phyloP scores from a whole-genome alignment of 1,140 invertebrate species.

The Pseudoatta argentina region DNA sequence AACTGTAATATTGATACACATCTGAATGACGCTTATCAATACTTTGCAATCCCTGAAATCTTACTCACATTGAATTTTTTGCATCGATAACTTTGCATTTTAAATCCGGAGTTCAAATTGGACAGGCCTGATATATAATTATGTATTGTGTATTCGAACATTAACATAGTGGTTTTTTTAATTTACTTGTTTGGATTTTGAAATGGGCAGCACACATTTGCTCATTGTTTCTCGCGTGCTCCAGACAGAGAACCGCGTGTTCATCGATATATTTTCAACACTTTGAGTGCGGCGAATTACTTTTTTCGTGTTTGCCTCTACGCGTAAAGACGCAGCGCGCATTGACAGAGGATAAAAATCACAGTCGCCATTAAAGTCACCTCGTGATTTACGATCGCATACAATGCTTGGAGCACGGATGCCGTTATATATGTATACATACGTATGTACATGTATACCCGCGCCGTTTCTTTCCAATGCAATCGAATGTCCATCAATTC shows the following conservation, averaged over 20 bases:
- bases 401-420: slow-evolving; percentile 65
- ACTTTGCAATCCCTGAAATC: too few species aligned
- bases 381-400: slow-evolving; percentile 76
- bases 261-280: slow-evolving; percentile 64
- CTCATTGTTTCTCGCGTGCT: neutral
- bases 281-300: slow-evolving; percentile 62
- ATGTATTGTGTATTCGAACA: too few species aligned
- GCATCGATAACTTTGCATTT: too few species aligned
- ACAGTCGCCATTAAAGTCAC: slow-evolving; percentile 77
- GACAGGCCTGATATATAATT: too few species aligned
- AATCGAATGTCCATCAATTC: slow-evolving; percentile 19
- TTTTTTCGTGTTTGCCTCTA: slow-evolving; percentile 13
- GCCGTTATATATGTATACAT: slow-evolving; percentile 73
- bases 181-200: neutral
- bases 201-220: neutral
- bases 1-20: too few species aligned
- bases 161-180: neutral
- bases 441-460: neutral
- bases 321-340: slow-evolving; percentile 64
- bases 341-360: slow-evolving; percentile 77
- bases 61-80: too few species aligned
- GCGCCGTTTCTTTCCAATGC: slow-evolving; percentile 33
- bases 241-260: neutral
- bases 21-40: too few species aligned
- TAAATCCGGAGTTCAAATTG: too few species aligned